Percentiles rank a stretch among this genome's conserved stretches.
Conservation (phyloP, 1,140 invertebrate species). For the Pseudomyrmex sp. region DNA sequence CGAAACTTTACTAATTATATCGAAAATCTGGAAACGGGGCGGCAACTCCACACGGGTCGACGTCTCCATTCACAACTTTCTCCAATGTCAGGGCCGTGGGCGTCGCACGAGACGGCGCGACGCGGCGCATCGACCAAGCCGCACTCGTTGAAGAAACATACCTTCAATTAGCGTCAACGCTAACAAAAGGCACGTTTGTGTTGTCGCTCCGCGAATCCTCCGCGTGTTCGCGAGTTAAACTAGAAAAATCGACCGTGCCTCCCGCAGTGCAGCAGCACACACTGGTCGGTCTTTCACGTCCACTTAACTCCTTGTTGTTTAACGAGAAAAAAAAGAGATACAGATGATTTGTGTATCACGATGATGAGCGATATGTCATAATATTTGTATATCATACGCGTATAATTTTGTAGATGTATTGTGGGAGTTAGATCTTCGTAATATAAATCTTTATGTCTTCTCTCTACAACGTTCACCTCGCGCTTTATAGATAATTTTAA, state of each 20-base stretch:
- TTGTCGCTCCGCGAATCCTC: neutral
- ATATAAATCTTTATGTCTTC: too few relatives aligned
- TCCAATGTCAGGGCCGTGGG: slow-evolving; percentile 59
- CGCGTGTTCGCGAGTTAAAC: neutral
- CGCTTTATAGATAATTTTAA: too few relatives aligned
- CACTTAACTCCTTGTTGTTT: neutral
- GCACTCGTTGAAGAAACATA: slow-evolving; percentile 36
- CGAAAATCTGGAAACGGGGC: slow-evolving; percentile 21
- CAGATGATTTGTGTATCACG: too few relatives aligned
- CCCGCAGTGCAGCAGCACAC: neutral
- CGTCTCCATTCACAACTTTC: slow-evolving; percentile 57
- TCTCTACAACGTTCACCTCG: too few relatives aligned
- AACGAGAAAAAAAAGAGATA: neutral
- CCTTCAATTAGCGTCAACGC: slow-evolving; percentile 47
- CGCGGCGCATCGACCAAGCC: slow-evolving; percentile 56
- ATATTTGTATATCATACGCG: too few relatives aligned
- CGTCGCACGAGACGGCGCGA: slow-evolving; percentile 56
- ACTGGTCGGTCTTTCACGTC: neutral
- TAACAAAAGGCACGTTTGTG: slow-evolving; percentile 16
- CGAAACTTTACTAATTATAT: slow-evolving; percentile 43
- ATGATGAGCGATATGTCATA: too few relatives aligned
- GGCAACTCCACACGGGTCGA: slow-evolving; percentile 34
- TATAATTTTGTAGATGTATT: too few relatives aligned
- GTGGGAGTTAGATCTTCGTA: too few relatives aligned
- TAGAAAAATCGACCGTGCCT: neutral